These are phyloP conservation scores for Harpalus rubripes DNA, from an alignment of 2,888 invertebrate species.

Conservation along the genomic window DNA sequence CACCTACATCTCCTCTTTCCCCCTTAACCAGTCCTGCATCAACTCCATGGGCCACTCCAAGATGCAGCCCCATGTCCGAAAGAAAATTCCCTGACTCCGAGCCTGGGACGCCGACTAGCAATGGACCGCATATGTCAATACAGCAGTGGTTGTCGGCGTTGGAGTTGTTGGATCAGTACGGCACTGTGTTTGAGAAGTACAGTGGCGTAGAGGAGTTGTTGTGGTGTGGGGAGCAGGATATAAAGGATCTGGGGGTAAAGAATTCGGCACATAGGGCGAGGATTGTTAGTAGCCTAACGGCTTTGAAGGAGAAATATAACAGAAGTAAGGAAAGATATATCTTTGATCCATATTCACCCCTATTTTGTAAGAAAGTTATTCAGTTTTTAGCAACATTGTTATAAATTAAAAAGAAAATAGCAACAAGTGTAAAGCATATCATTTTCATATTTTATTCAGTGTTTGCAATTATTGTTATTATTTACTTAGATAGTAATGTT, in stretches of 20 bases:
- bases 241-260: conserved; percentile 82
- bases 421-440: no score
- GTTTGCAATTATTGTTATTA: no score
- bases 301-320: conserved; percentile 81
- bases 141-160: conserved; percentile 81
- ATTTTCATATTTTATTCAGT: no score
- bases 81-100: conserved; percentile 33
- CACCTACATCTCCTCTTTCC: conserved; percentile 8
- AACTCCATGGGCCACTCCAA: conserved; percentile 68
- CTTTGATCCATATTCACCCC: no score
- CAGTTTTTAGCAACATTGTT: no score
- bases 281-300: conserved; percentile 83
- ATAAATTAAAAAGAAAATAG: no score
- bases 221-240: conserved; percentile 80
- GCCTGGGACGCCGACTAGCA: conserved; percentile 68
- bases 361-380: no score
- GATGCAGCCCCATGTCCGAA: conserved; percentile 43
- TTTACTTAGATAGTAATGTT: no score
- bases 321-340: conserved; percentile 75
- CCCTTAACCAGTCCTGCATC: conserved; percentile 68
- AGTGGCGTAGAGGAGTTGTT: conserved; percentile 81
- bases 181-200: conserved; percentile 77
- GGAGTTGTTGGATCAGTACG: conserved; percentile 80
- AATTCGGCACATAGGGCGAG: conserved; percentile 83
- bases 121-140: conserved; percentile 79